phyloP scores from a whole-genome alignment of 2,113 vertebrate genomes.

The Psophia crepitans region DNA sequence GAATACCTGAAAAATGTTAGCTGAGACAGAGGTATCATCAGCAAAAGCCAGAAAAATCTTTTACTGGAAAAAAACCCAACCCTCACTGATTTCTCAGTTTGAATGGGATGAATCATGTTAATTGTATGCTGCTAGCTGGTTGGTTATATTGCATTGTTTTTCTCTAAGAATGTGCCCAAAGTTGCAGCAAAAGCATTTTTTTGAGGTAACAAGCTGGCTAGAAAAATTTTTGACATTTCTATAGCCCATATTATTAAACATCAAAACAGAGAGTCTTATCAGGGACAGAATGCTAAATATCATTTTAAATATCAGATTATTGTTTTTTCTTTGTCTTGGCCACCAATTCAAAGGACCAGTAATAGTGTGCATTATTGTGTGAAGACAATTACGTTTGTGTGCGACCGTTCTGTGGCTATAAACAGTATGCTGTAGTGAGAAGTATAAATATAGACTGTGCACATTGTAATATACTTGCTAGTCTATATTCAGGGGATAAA shows the following conservation, averaged over 20 bases:
- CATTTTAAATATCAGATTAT: background rate
- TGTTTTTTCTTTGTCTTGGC: background rate
- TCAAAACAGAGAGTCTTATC: conserved; percentile 3
- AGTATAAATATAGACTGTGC: background rate
- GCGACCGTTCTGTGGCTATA: background rate
- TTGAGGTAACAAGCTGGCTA: background rate
- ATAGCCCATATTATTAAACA: background rate
- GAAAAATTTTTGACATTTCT: conserved; percentile 34
- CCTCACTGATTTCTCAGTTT: background rate
- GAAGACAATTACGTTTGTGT: background rate
- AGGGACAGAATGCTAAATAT: background rate
- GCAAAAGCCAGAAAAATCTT: background rate
- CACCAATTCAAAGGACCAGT: background rate
- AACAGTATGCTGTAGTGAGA: background rate
- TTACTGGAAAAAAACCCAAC: background rate
- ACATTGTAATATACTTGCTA: background rate
- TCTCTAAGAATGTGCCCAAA: conserved; percentile 2
- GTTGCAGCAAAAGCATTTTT: conserved; percentile 29
- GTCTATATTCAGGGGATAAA: background rate
- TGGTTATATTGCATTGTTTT: background rate
- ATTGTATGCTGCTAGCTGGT: background rate
- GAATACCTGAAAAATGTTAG: background rate
- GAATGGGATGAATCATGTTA: background rate
- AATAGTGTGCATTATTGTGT: background rate
- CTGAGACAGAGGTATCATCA: background rate